phyloP scores from a whole-genome alignment of 1,140 invertebrate species.

The Drosophila nebulosa region DNA sequence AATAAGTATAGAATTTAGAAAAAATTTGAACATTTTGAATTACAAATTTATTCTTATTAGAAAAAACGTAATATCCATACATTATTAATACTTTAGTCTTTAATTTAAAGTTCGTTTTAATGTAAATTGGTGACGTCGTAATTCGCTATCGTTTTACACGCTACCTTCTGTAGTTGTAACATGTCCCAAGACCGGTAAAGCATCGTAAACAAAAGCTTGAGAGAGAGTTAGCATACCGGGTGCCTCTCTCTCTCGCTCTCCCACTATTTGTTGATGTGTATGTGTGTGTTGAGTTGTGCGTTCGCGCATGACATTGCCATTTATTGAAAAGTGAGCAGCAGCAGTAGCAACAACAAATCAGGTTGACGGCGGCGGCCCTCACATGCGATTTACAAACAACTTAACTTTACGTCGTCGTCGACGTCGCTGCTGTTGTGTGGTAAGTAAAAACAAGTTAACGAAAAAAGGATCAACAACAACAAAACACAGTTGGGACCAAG shows the following conservation, averaged over 20 bases:
- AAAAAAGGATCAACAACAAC: constrained; percentile 34
- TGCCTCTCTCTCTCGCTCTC: background rate
- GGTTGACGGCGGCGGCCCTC: constrained; percentile 1
- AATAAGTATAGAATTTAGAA: too few species aligned
- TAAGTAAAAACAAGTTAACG: background rate
- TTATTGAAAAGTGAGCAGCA: constrained; percentile 66
- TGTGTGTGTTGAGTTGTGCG: constrained; percentile 21
- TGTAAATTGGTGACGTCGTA: background rate
- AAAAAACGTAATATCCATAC: too few species aligned
- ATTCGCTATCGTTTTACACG: background rate
- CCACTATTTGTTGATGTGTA: constrained; percentile 4
- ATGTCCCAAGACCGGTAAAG: background rate
- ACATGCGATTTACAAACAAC: constrained; percentile 9
- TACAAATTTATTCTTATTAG: too few species aligned
- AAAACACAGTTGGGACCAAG: constrained; percentile 2
- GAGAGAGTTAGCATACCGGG: background rate
- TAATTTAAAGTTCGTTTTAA: too few species aligned
- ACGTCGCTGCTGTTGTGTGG: too few species aligned
- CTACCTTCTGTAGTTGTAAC: background rate
- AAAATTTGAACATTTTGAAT: too few species aligned
- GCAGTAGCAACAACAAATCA: constrained; percentile 19
- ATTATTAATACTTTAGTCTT: too few species aligned
- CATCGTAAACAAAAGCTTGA: constrained; percentile 2
- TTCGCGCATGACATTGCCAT: constrained; percentile 76
- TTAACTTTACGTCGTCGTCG: background rate